Conservation (phyloP, 2,113 vertebrate species). For the Erinaceus europaeus region DNA sequence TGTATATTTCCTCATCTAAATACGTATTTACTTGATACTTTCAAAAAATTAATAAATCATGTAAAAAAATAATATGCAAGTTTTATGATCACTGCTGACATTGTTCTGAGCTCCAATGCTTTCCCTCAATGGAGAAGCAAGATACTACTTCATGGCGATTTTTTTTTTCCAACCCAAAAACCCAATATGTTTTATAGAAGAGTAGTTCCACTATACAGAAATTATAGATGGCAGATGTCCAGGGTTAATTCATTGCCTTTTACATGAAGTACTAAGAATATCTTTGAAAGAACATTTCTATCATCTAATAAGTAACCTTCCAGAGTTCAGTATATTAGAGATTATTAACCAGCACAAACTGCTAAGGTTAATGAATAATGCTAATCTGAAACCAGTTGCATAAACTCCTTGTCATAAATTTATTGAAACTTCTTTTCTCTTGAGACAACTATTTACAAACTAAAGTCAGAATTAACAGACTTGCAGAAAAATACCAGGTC, state of each 20-base stretch:
- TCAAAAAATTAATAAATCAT: too few relatives aligned
- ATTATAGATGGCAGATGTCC: conserved; percentile 54
- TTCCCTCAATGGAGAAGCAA: conserved; percentile 36
- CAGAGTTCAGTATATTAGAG: not conserved
- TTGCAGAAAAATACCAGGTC: not conserved
- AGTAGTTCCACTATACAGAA: conserved; percentile 30
- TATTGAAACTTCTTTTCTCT: conserved; percentile 1
- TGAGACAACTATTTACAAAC: conserved; percentile 25
- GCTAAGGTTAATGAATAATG: conserved; percentile 47
- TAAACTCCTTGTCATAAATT: not conserved
- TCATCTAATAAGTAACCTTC: conserved; percentile 52
- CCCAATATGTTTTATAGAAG: conserved; percentile 30
- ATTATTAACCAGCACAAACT: conserved; percentile 52
- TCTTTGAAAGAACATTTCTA: conserved; percentile 62
- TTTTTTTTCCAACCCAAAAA: conserved; percentile 36
- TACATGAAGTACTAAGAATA: conserved; percentile 57
- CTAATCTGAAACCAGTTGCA: conserved; percentile 42
- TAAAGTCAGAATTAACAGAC: not conserved
- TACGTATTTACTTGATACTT: conserved; percentile 10
- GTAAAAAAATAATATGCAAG: not conserved
- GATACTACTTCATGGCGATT: conserved; percentile 22
- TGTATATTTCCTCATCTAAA: not conserved
- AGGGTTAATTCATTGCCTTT: conserved; percentile 54
- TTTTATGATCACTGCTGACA: conserved; percentile 16
- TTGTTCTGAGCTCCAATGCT: conserved; percentile 3